phyloP scores from a whole-genome alignment of 2,113 vertebrate genomes.

The Amphiprion ocellaris region DNA sequence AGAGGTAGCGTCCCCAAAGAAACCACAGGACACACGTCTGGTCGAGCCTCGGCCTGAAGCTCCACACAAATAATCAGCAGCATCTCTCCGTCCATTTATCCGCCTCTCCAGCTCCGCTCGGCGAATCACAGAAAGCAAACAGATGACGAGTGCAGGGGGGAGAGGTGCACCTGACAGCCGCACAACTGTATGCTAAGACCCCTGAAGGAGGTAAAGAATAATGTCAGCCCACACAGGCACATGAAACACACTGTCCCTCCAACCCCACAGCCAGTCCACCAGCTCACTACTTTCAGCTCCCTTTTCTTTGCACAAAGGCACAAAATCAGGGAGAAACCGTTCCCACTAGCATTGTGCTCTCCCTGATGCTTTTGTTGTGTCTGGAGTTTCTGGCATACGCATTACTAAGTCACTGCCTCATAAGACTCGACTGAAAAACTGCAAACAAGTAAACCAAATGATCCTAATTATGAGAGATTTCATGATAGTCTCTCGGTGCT shows the following conservation, averaged over 20 bases:
- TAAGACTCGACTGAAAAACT: conserved; percentile 6
- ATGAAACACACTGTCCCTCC: conserved; percentile 29
- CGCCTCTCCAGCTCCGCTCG: conserved; percentile 41
- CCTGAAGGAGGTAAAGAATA: conserved; percentile 74
- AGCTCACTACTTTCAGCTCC: conserved; percentile 68
- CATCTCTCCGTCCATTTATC: conserved; percentile 63
- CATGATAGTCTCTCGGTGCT: not conserved
- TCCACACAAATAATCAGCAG: conserved; percentile 59
- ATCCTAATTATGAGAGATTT: not conserved
- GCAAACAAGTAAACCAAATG: conserved; percentile 10
- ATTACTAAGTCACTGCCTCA: not conserved
- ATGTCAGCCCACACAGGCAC: conserved; percentile 59
- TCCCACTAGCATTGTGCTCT: conserved; percentile 63
- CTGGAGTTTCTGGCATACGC: conserved; percentile 45
- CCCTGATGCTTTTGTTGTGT: conserved; percentile 65
- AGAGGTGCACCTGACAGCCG: conserved; percentile 75
- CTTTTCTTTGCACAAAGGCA: conserved; percentile 71
- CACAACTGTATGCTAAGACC: conserved; percentile 72
- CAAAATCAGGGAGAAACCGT: conserved; percentile 69
- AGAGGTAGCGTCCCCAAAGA: conserved; percentile 66
- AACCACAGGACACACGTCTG: conserved; percentile 74
- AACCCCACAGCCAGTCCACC: conserved; percentile 34
- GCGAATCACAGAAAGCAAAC: conserved; percentile 78
- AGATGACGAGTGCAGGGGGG: conserved; percentile 47
- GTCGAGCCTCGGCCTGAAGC: conserved; percentile 39